Base-by-base conservation (phyloP, 2,113 vertebrate species). In the Columbina picui region DNA sequence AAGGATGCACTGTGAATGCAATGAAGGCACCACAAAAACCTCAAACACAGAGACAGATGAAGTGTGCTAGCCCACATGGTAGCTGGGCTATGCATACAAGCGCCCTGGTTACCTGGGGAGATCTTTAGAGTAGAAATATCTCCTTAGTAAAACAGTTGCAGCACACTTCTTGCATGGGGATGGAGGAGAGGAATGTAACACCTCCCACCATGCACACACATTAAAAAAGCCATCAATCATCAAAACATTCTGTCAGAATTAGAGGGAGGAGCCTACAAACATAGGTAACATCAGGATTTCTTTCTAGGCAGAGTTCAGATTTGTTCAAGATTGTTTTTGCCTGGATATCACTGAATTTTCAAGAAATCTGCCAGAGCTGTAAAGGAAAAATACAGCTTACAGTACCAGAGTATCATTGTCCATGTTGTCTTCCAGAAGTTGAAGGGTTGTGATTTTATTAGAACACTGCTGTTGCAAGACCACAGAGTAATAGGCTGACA, bases 401-500 rank as follows among this genome's bases (percentile, higher is more conserved):
- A 87, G 61, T 73, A 93, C 81, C 79, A 97, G 79, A 89, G 27
- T 73, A 87, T 94, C 76, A 64, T 79, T 88, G 55, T 87, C 52
- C 39, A 71, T 84, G 65, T 81, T 88, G 77, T 52, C 95, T 95
- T 97, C 87, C 94, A 96, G 92, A 94, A 86, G 75, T 49, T 90
- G 90, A 91, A 94, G 78, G 74, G 57, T 45, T 90, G 47, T 82
- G 49, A 96, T 75, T 89, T 97, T 93, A 95, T 96, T 96, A 78
- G 30, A 94, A 96, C 32, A 30, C 69, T 70, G 75, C 83, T 95
- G 36, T 77, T 94, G 77, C 47, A 87, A 97, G 97, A 98, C 97
- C 98, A 89, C 96, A 97, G 57, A 90, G 87, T 93, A 97, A 95
- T 93, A 96, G 70, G 84, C 93, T 97, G 95, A 97, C 10, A 59